phyloP scores from a whole-genome alignment of 2,797 vertebrate genomes.

The Sebastes jordani region DNA sequence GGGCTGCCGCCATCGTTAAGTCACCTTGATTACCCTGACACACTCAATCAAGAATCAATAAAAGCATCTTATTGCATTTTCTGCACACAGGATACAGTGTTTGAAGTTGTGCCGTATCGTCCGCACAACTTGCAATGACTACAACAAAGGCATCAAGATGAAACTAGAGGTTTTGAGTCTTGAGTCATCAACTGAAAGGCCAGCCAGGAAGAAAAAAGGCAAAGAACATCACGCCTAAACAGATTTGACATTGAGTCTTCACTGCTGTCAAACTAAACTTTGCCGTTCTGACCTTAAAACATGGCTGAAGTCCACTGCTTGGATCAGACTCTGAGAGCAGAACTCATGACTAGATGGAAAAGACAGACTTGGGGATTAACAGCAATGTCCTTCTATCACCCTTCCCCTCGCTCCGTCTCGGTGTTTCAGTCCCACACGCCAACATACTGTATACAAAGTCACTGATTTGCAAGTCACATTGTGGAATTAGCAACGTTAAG shows the following conservation, averaged over 20 bases:
- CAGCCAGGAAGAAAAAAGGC: not conserved
- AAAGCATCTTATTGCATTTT: not conserved
- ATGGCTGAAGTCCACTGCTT: conserved; percentile 33
- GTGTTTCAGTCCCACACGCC: not conserved
- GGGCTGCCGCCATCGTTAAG: conserved; percentile 3
- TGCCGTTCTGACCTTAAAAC: conserved; percentile 30
- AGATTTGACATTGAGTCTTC: conserved; percentile 22
- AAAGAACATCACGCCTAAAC: conserved; percentile 37
- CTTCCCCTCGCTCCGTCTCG: not conserved
- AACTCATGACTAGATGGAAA: not conserved
- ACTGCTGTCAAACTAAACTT: conserved; percentile 27
- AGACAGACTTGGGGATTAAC: conserved; percentile 1
- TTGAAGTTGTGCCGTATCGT: not conserved
- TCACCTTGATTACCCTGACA: not conserved
- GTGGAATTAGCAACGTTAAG: not conserved
- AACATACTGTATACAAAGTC: not conserved
- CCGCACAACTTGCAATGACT: not conserved
- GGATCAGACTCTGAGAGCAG: conserved; percentile 17
- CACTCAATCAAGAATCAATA: conserved; percentile 18
- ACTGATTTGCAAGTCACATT: not conserved
- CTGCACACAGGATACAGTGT: not conserved
- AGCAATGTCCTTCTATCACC: not conserved
- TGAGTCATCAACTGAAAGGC: conserved; percentile 18
- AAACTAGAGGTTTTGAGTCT: conserved; percentile 9
- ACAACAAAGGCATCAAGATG: conserved; percentile 18